Evolutionary conservation across 2,113 vertebrate genomes (phyloP).

Genomic region (Cheirogaleus medius): DNA sequence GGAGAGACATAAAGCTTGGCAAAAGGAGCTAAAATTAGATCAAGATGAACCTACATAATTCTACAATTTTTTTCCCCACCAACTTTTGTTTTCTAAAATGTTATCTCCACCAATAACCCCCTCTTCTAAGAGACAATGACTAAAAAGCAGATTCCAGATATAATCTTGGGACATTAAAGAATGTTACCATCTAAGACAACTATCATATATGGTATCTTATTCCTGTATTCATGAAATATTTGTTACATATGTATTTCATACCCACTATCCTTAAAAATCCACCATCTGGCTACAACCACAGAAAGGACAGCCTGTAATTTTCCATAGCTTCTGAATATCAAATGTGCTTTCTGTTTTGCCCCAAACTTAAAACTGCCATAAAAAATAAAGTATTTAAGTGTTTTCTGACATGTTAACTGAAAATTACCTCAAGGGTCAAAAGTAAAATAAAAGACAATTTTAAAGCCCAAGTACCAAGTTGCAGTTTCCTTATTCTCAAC

Average conservation of each 20-base stretch:
- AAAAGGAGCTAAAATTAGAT: neutral
- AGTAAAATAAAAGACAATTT: neutral
- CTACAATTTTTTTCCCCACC: neutral
- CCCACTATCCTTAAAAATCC: neutral
- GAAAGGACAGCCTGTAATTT: neutral
- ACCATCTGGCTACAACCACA: neutral
- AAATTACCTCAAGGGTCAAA: neutral
- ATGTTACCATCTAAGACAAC: neutral
- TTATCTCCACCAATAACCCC: neutral
- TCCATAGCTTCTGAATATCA: neutral
- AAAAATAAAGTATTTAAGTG: neutral
- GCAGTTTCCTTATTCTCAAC: neutral
- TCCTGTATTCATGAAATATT: neutral
- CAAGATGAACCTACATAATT: constrained; percentile 9
- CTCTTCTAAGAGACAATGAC: neutral
- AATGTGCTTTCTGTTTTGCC: neutral
- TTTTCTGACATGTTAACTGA: neutral
- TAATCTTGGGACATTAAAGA: neutral
- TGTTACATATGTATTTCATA: neutral
- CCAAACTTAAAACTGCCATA: neutral
- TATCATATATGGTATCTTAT: neutral
- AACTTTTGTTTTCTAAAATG: neutral
- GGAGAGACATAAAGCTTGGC: neutral
- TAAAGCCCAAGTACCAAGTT: neutral
- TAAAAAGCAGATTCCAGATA: neutral